Conservation (phyloP, 1,140 invertebrate genomes). For the Berghia stephanieae region DNA sequence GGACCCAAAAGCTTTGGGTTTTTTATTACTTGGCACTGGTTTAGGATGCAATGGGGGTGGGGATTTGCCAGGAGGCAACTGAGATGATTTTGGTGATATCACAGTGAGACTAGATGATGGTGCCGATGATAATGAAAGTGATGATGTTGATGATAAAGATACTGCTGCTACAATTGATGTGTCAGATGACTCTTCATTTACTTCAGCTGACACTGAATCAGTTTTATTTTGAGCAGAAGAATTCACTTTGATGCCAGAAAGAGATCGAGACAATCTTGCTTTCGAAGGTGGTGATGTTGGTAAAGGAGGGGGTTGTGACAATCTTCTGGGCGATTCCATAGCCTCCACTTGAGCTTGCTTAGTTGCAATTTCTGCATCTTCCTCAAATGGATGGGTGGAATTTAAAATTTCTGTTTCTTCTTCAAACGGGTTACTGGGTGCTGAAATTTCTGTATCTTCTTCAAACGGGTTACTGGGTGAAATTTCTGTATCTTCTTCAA, state of each 20-base stretch:
- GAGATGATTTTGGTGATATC: background rate
- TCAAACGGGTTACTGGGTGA: too few species aligned
- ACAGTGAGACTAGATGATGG: background rate
- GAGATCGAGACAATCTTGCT: background rate
- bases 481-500: too few species aligned
- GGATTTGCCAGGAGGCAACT: background rate
- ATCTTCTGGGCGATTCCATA: background rate
- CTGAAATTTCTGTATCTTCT: background rate
- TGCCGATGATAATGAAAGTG: background rate
- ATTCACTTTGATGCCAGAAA: background rate
- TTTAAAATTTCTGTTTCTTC: background rate
- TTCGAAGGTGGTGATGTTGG: background rate
- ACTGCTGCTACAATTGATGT: background rate
- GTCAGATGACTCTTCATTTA: background rate
- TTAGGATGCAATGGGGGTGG: background rate
- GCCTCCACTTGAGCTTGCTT: background rate
- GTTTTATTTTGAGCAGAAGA: background rate
- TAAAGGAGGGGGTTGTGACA: constrained; percentile 6
- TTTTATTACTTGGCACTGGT: background rate
- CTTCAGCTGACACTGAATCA: background rate
- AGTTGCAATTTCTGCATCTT: background rate
- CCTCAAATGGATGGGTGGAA: background rate
- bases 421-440: background rate
- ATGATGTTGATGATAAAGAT: background rate
- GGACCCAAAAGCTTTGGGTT: background rate